Evolutionary conservation across 1,140 invertebrate genomes (phyloP), one percentile per base, ranked within the genome.

Genomic region (Cydia amplana): DNA sequence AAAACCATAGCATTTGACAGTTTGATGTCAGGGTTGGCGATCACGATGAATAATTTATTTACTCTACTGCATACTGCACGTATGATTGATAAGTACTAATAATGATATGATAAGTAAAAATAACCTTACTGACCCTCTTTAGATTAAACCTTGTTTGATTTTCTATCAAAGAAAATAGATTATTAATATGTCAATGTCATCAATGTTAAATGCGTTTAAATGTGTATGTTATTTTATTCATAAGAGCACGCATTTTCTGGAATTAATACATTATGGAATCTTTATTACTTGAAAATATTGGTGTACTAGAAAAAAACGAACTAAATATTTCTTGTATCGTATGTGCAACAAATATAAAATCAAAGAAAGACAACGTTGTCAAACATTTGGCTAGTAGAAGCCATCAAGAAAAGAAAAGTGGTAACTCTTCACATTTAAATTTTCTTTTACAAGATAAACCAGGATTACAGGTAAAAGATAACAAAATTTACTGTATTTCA

Each of bases 231-330:
- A 64, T 25, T 25, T 64, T 64, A 64, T 64, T 64, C 60, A 64
- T 64, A 64, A 25, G 9, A 64, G 60, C 60, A 64, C 60, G 20
- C 16, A 64, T 25, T 64, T 64, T 64, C 60, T 64, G 60, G 60
- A 64, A 25, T 64, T 23, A 64, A 64, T 64, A 46, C 43, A 46
- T 46, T 46, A 64, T 64, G 60, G 60, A 64, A 64, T 64, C 60
- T 64, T 64, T 64, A 64, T 64, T 64, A 64, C 60, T 64, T 25
- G 60, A 64, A 64, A 64, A 64, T 64, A 64, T 64, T 64, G 60
- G 60, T 28, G 60, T 64, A 25, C 23, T 64, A 25, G 60, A 64
- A 64, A 64, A 64, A 64, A 64, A 2, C 60, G 60, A 64, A 64
- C 18, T 25, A 12, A 64, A 64, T 64, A 64, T 25, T 64, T 64